Conservation (phyloP, 2,797 vertebrate species). For the Neomorphus geoffroyi region DNA sequence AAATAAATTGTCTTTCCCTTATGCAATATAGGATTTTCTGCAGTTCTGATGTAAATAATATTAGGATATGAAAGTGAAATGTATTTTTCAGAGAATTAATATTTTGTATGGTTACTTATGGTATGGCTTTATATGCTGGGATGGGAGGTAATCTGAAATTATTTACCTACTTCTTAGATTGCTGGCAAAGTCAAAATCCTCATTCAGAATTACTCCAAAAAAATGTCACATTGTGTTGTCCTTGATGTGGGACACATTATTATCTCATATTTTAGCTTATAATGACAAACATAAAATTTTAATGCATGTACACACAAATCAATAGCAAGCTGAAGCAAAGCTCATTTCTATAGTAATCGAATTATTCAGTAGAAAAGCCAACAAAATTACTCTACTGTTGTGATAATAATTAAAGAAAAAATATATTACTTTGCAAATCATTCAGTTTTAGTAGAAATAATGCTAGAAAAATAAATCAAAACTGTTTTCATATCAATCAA, state of each 20-base stretch:
- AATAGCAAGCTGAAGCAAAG: background rate
- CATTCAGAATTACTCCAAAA: background rate
- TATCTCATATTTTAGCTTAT: background rate
- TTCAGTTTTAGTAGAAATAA: background rate
- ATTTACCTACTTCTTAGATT: background rate
- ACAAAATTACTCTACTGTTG: background rate
- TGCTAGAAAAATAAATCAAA: background rate
- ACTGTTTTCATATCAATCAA: background rate
- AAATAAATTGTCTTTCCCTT: background rate
- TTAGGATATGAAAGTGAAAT: background rate
- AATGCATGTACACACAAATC: background rate
- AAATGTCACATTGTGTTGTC: background rate
- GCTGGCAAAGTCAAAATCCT: background rate
- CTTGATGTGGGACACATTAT: background rate
- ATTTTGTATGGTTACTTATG: background rate
- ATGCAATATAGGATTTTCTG: background rate
- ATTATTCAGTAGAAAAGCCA: background rate
- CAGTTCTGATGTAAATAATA: background rate
- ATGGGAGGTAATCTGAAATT: background rate
- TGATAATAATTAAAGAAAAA: slow-evolving; percentile 23
- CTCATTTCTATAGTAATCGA: background rate
- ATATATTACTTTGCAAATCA: background rate
- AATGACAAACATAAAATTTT: background rate
- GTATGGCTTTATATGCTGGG: background rate
- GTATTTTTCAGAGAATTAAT: background rate